phyloP scores from a whole-genome alignment of 2,113 vertebrate genomes.

The Oreochromis niloticus region DNA sequence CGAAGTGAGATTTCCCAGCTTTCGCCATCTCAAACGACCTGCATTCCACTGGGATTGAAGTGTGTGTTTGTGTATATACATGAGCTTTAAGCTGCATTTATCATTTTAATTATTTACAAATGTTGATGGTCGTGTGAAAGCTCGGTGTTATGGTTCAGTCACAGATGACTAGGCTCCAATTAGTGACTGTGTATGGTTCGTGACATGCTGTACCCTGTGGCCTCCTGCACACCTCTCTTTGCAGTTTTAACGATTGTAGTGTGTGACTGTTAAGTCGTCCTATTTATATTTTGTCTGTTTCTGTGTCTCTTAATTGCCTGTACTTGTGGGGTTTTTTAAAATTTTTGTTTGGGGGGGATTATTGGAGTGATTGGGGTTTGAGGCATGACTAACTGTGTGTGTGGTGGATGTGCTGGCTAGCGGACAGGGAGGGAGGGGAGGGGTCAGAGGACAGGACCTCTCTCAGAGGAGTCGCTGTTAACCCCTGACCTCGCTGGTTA shows the following conservation, averaged over 20 bases:
- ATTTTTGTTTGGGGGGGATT: not conserved
- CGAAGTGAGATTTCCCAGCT: not conserved
- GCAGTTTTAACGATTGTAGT: conserved; percentile 2
- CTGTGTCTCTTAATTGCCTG: conserved; percentile 14
- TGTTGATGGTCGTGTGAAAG: not conserved
- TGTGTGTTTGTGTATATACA: not conserved
- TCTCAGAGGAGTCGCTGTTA: conserved; percentile 75
- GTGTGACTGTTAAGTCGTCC: not conserved
- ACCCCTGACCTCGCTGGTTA: conserved; percentile 70
- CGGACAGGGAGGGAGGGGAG: conserved; percentile 1
- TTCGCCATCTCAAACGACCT: not conserved
- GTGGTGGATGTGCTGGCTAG: conserved; percentile 59
- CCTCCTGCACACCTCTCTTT: not conserved
- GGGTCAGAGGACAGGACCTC: conserved; percentile 77
- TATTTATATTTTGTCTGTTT: conserved; percentile 27
- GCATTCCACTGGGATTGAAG: not conserved
- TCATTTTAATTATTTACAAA: conserved; percentile 20
- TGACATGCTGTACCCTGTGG: not conserved
- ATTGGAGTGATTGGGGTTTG: conserved; percentile 7
- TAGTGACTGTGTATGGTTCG: not conserved
- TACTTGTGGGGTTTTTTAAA: not conserved
- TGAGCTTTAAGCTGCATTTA: not conserved
- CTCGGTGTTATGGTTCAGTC: not conserved
- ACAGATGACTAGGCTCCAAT: conserved; percentile 39
- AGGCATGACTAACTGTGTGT: conserved; percentile 39